These are phyloP conservation scores for Oedothorax gibbosus DNA, from an alignment of 1,140 invertebrate genomes.

Conservation along the genomic window DNA sequence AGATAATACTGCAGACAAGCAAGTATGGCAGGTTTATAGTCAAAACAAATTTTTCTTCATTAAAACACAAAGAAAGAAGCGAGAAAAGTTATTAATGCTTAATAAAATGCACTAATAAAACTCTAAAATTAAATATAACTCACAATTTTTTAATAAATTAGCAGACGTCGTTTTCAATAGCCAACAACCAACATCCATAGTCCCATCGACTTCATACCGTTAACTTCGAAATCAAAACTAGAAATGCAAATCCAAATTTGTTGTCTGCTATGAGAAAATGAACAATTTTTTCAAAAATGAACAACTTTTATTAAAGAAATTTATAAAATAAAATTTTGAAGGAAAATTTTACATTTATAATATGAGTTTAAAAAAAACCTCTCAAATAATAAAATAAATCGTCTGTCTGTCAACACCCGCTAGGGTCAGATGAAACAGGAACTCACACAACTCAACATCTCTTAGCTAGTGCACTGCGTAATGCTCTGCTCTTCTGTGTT, in stretches of 20 bases:
- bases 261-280: background rate
- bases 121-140: too few relatives aligned
- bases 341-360: background rate
- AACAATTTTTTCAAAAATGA: too few relatives aligned
- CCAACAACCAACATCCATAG: constrained; percentile 61
- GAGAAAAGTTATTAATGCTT: too few relatives aligned
- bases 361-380: background rate
- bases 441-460: constrained; percentile 34
- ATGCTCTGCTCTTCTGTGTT: constrained; percentile 4
- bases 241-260: background rate
- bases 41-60: too few relatives aligned
- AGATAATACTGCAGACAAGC: too few relatives aligned
- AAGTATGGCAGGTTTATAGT: too few relatives aligned
- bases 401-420: background rate
- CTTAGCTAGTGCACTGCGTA: constrained; percentile 11
- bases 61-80: too few relatives aligned
- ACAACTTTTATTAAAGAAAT: background rate
- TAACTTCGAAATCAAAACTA: constrained; percentile 28
- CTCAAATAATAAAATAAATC: background rate
- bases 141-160: constrained; percentile 52
- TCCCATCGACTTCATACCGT: constrained; percentile 42
- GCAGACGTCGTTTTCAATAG: constrained; percentile 59
- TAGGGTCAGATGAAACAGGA: constrained; percentile 29
- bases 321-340: background rate
- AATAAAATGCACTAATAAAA: too few relatives aligned